phyloP scores from a whole-genome alignment of 1,140 invertebrate genomes.

The Leptinotarsa lineolata region DNA sequence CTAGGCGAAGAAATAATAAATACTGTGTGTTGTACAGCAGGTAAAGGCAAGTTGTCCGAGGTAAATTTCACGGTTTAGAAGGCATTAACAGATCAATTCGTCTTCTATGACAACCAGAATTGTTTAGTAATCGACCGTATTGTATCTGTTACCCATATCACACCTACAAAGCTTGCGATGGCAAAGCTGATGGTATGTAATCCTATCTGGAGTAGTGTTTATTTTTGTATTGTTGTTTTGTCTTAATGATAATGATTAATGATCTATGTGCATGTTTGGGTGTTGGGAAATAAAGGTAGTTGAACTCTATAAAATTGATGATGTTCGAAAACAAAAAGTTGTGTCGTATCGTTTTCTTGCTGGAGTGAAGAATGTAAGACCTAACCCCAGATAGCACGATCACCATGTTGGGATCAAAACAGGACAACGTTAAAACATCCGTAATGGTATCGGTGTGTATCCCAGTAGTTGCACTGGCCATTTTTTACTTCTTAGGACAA shows the following conservation, averaged over 20 bases:
- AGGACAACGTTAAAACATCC: too few relatives aligned
- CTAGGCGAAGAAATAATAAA: constrained; percentile 6
- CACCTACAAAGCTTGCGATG: neutral
- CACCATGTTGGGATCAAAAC: too few relatives aligned
- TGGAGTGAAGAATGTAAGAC: too few relatives aligned
- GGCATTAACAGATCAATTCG: neutral
- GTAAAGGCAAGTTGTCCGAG: neutral
- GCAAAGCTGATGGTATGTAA: neutral
- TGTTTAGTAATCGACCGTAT: constrained; percentile 3
- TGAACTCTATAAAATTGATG: too few relatives aligned
- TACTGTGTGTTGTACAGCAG: neutral
- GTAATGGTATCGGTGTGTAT: too few relatives aligned
- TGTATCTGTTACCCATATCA: constrained; percentile 1
- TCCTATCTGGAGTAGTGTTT: neutral
- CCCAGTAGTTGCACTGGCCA: too few relatives aligned
- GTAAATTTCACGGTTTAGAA: neutral
- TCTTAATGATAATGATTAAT: neutral
- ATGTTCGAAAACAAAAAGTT: too few relatives aligned
- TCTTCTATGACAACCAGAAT: neutral
- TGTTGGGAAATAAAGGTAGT: neutral
- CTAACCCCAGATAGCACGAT: too few relatives aligned
- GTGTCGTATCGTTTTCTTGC: too few relatives aligned
- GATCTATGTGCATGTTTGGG: neutral
- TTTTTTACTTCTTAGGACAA: too few relatives aligned
- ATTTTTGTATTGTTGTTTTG: neutral